Base-by-base conservation (phyloP, 2,113 vertebrate genomes). In the Microcebus jonahi region DNA sequence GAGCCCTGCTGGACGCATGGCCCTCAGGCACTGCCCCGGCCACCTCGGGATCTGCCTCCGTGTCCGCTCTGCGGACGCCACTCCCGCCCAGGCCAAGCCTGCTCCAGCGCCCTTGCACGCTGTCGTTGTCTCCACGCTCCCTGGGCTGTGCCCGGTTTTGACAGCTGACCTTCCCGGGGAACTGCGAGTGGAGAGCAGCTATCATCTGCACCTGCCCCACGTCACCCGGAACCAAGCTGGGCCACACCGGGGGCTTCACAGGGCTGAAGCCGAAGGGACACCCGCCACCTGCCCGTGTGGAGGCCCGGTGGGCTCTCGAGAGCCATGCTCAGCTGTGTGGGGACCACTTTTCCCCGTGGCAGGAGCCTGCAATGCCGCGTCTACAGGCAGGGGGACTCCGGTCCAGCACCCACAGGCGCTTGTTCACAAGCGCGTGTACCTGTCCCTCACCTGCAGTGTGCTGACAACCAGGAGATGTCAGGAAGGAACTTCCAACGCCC, bases 391-490 rank as follows among this genome's bases (percentile, higher is more conserved):
- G 42, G 42, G 42, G 34, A 20, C 25, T 23, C 23, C 73, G 14
- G 81, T 42, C 42, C 0, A 1, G 71, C 0, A 13, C 0, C 1
- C 23, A 0, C 20, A 25, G 2, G 3, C 3, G 39, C 3, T 3
- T 17, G 76, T 29, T 11, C 27, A 9, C 31, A 25, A 8, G 20
- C 5, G 3, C 0, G 8, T 1, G 4, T 7, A 8, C 39, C 55
- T 13, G 42, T 20, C 70, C 23, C 81, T 3, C 13, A 6, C 21
- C 65, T 3, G 10, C 15, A 29, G 36, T 3, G 3, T 42, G 31
- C 5, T 8, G 27, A 39, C 3, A 21, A 27, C 13, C 3, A 65
- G 18, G 4, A 59, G 42, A 23, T 0, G 8, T 65, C 23, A 50
- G 48, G 11, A 14, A 55, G n/a, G 34, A 12, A 34, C 86, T n/a